These are phyloP conservation scores for Sebastes iracundus DNA, from an alignment of 2,797 vertebrate genomes.

Conservation along the genomic window DNA sequence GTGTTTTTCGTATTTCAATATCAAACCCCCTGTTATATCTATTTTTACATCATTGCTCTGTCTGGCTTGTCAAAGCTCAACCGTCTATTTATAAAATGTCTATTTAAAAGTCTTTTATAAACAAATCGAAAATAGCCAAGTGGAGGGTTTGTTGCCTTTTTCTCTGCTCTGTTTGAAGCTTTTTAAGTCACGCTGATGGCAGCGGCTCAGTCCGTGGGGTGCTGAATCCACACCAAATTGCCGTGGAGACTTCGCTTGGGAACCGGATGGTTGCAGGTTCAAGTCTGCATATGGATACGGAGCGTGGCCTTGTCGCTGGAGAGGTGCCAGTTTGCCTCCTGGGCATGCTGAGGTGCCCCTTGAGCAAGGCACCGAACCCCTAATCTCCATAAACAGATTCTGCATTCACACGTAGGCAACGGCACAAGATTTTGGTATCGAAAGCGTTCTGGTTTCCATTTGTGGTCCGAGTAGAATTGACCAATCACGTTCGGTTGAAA, in stretches of 20 bases:
- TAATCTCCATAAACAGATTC: too few relatives aligned
- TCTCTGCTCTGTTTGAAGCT: background rate
- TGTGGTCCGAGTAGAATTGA: too few relatives aligned
- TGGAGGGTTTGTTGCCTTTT: background rate
- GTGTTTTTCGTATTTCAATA: background rate
- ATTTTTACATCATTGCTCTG: conserved; percentile 24
- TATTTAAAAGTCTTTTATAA: conserved; percentile 17
- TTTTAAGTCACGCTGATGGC: background rate
- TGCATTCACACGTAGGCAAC: too few relatives aligned
- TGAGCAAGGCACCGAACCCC: background rate
- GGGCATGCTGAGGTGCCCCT: background rate
- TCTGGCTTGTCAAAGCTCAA: conserved; percentile 13
- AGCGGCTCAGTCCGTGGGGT: background rate
- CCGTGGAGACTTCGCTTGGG: background rate
- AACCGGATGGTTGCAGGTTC: background rate
- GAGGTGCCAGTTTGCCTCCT: background rate
- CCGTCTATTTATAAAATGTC: conserved; percentile 29
- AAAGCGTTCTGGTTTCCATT: too few relatives aligned
- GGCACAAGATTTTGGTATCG: too few relatives aligned
- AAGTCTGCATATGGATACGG: background rate
- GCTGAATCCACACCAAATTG: too few relatives aligned
- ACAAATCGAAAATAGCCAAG: conserved; percentile 5
- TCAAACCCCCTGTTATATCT: conserved; percentile 5
- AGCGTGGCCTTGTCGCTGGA: background rate
- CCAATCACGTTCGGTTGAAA: too few relatives aligned